These are phyloP conservation scores for Boloria euphrosyne DNA, from an alignment of 2,888 invertebrate species.

Conservation along the genomic window DNA sequence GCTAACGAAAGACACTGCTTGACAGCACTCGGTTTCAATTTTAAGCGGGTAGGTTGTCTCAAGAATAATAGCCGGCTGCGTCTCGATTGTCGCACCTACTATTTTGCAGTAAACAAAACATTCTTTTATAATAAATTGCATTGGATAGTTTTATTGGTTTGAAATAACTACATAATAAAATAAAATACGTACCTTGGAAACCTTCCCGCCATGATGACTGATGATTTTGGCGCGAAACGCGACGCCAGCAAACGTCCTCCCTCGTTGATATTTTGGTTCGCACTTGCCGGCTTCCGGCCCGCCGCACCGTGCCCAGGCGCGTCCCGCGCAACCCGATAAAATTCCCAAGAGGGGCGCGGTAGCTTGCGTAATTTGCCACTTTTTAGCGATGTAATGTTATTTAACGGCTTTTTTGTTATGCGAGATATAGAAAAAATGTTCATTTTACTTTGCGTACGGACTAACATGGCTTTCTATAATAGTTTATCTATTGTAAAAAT, in stretches of 20 bases:
- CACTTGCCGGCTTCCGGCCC: background rate
- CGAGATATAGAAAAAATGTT: constrained; percentile 5
- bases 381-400: constrained; percentile 1
- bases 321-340: background rate
- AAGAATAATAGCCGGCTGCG: too few relatives aligned
- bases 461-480: constrained; percentile 2
- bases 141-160: constrained; percentile 5
- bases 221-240: constrained; percentile 3
- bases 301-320: background rate
- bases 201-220: constrained; percentile 4
- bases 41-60: too few relatives aligned
- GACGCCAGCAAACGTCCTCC: constrained; percentile 1
- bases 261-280: constrained; percentile 2
- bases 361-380: constrained; percentile 2
- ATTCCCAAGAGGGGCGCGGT: background rate
- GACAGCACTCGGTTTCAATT: too few relatives aligned
- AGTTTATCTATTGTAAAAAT: constrained; percentile 4
- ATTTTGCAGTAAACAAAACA: constrained; percentile 2
- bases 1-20: too few relatives aligned
- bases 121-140: background rate
- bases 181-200: constrained; percentile 9
- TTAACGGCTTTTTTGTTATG: constrained; percentile 4
- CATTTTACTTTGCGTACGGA: constrained; percentile 1
- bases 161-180: constrained; percentile 7
- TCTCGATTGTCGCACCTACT: too few relatives aligned